These are phyloP conservation scores for Amphimedon queenslandica DNA, from an alignment of 37 sponge, comb jelly and placozoan genomes.

Conservation along the genomic window DNA sequence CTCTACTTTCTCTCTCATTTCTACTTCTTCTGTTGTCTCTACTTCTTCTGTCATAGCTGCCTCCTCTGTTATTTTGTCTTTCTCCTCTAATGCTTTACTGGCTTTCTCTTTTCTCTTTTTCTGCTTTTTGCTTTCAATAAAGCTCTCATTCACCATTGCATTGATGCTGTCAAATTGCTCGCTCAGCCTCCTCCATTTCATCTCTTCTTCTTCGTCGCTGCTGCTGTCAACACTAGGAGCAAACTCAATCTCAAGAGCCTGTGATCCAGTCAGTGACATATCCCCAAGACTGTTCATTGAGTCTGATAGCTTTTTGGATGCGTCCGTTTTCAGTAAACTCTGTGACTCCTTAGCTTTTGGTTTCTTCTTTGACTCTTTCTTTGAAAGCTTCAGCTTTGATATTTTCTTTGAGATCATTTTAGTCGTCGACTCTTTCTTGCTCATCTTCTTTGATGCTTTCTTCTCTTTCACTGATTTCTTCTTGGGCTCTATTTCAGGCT, in stretches of 20 bases:
- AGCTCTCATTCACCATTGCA: neutral
- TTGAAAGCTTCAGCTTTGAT: neutral
- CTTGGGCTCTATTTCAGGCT: neutral
- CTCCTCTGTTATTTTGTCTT: too few species aligned
- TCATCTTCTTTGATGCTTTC: neutral
- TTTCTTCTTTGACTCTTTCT: neutral
- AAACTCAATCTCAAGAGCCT: conserved; percentile 4
- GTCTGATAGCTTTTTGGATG: too few species aligned
- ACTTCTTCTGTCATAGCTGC: too few species aligned
- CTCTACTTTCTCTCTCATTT: too few species aligned
- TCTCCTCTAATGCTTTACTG: too few species aligned
- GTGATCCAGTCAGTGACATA: neutral
- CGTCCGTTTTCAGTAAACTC: too few species aligned
- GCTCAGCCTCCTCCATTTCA: neutral
- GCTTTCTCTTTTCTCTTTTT: too few species aligned
- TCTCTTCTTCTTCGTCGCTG: neutral
- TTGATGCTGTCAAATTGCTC: neutral
- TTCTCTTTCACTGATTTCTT: neutral
- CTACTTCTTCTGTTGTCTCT: too few species aligned
- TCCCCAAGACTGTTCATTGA: neutral
- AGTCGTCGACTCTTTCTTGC: neutral
- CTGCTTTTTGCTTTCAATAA: neutral
- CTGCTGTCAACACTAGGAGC: neutral
- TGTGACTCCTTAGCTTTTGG: neutral
- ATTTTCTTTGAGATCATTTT: neutral